Evolutionary conservation across 2,888 invertebrate genomes (phyloP), one percentile per base, ranked within the genome.

Genomic region (Slavum lentiscoides): DNA sequence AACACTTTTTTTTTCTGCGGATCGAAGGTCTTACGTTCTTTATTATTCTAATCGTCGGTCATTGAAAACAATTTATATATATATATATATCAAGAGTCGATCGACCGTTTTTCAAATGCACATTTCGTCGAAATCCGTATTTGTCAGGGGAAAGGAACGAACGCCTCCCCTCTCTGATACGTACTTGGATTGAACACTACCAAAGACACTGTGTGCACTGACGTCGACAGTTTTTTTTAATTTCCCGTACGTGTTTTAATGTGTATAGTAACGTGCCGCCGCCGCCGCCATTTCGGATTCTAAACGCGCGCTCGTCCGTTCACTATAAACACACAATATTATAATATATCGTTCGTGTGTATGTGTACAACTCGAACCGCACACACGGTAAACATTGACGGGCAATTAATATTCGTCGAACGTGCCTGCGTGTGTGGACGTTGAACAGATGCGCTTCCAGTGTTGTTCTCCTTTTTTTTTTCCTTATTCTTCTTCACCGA

Each of bases 351-450:
- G 11, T 55, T 55, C 19, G 19, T 55, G 3, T 6, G 19, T 55
- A 19, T 30, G 30, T 53, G 19, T 55, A 55, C 55, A 19, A 55
- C 55, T 55, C 55, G 55, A 55, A n/a, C 59, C 39, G 15, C 37
- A 37, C 61, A 15, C 70, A 21, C 43, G 43, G 73, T 43, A 43
- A 73, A 61, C 43, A 23, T 23, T 73, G 73, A 73, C 43, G 43
- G 61, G 61, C 73, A 49, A 73, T 73, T 43, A 73, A 61, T 61
- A 61, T 73, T 23, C 23, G 43, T 39, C 21, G 21, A 59, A 59
- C 70, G 55, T 37, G 43, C 8, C 43, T 43, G 43, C 6, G 43
- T 9, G 43, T 43, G 43, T 43, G 43, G 43, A 43, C 43, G 43
- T 43, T 43, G 43, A 59, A n/a, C 19, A 58, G 17, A 13, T 7